phyloP scores from a whole-genome alignment of 2,113 vertebrate species.

The Brachypteracias leptosomus region DNA sequence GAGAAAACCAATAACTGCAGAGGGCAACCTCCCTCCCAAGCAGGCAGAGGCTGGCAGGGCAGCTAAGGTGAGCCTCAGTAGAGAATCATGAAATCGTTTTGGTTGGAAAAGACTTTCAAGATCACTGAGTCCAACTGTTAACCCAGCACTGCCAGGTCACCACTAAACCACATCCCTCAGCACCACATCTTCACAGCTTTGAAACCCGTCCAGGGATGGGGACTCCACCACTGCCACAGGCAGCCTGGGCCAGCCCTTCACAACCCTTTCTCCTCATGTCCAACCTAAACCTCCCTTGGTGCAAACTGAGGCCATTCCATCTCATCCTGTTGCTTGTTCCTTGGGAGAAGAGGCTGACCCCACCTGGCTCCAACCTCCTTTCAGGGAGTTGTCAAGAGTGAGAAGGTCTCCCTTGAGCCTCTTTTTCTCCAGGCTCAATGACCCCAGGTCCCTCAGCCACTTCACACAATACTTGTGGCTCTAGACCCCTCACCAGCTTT shows the following conservation, averaged over 20 bases:
- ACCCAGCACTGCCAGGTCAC: not conserved
- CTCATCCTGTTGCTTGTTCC: not conserved
- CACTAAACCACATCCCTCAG: not conserved
- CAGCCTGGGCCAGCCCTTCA: not conserved
- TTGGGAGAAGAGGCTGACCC: not conserved
- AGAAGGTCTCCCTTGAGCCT: not conserved
- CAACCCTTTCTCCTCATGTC: not conserved
- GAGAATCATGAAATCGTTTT: not conserved
- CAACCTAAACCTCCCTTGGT: not conserved
- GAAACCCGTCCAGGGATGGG: not conserved
- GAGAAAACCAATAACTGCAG: not conserved
- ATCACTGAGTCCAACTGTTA: not conserved
- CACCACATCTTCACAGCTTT: not conserved
- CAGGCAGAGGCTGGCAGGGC: not conserved
- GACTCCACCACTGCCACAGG: not conserved
- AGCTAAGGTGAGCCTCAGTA: not conserved
- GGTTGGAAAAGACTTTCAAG: not conserved
- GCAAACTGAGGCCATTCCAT: not conserved
- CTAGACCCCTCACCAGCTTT: not conserved
- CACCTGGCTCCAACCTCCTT: not conserved
- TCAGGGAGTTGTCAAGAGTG: not conserved
- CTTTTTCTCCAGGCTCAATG: not conserved
- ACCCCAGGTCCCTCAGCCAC: not conserved
- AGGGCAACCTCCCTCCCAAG: not conserved
- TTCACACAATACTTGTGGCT: not conserved